Base-by-base conservation (phyloP, 1,140 invertebrate species). In the Eumeta japonica region DNA sequence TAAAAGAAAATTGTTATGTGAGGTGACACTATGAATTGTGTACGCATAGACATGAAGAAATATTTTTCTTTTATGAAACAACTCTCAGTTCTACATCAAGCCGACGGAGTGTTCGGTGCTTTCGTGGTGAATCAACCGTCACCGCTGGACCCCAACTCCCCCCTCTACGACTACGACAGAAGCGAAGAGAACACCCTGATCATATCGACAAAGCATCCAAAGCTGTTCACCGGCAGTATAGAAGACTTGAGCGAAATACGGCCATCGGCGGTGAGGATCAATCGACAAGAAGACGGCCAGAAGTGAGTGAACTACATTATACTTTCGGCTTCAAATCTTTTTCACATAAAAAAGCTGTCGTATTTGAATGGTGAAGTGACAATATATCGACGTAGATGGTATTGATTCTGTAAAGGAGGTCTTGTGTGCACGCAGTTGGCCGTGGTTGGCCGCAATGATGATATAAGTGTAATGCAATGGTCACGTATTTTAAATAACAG, bases 41-140 rank as follows among this genome's bases (percentile, higher is more conserved):
- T 24, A n/a, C 20, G 20, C 20, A n/a, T n/a, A n/a, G 7, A 24
- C 20, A 24, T n/a, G 20, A 7, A n/a, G 5, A 7, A 30, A 10
- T 14, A 30, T 24, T 7, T 7, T 7, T 24, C 20, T 7, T n/a
- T 24, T 24, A 24, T 24, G 20, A 24, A n/a, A 7, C 20, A n/a
- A 24, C 5, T 61, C 58, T 28, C 50, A 77, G 75, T 75, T 55
- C 65, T 81, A 3, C 90, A 93, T 62, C 76, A 89, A 29, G 82
- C 83, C 9, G 89, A 92, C 52, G 91, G 91, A 2, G 75, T 86
- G 1, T 90, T 86, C 52, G 90, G 91, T 0, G 68, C 86, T 0
- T 58, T 94, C 7, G 81, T 92, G 4, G 81, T 92, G 1, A 77
- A 85, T 18, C 75, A 81, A 30, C 78, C 83, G 0, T 77, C 81